Percentiles rank a stretch among this genome's conserved stretches.
Evolutionary conservation across 2,113 vertebrate species (phyloP).

Genomic region (Lutjanus erythropterus): DNA sequence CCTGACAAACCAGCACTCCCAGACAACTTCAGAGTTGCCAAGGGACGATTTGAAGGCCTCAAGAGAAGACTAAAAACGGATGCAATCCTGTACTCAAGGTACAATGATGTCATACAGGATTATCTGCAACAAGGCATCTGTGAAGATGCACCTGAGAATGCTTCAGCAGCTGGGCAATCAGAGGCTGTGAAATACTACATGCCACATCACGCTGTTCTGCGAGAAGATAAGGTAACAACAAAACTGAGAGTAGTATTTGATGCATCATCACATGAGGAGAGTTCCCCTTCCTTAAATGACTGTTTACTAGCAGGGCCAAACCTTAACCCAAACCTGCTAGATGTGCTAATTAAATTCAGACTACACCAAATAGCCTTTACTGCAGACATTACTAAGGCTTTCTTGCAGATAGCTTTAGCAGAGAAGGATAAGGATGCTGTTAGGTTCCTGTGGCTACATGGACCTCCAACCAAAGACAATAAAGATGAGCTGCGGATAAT

Average conservation of each 20-base stretch:
- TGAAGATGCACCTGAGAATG: neutral
- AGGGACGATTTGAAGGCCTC: no score
- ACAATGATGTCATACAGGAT: no score
- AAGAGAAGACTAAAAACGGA: no score
- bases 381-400: slow-evolving; percentile 12
- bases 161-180: neutral
- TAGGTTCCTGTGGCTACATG: no score
- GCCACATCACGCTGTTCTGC: neutral
- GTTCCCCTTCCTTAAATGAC: neutral
- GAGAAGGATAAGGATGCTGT: neutral
- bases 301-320: neutral
- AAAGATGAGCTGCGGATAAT: no score
- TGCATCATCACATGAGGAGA: neutral
- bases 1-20: no score
- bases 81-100: no score
- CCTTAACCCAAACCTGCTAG: neutral
- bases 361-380: neutral
- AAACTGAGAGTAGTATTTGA: neutral
- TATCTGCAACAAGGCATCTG: slow-evolving; percentile 1
- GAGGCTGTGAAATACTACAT: neutral
- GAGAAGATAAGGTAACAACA: neutral
- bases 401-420: slow-evolving; percentile 5
- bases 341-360: slow-evolving; percentile 17
- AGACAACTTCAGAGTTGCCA: no score
- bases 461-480: no score